Conservation (phyloP, 2,797 vertebrate species). For the Protosalanx chinensis region DNA sequence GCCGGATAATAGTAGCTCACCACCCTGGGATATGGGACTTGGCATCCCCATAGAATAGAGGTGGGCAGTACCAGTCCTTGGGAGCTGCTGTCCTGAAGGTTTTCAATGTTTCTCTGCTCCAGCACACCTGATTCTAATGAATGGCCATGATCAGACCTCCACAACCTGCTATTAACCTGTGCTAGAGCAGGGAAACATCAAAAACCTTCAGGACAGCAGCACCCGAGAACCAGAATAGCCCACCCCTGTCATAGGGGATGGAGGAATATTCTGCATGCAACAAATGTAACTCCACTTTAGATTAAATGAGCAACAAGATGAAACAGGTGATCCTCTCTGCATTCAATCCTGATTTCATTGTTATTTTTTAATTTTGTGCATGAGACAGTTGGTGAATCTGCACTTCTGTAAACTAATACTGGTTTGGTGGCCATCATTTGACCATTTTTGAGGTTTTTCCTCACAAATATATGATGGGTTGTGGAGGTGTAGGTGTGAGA, state of each 20-base stretch:
- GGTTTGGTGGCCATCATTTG: too few species aligned
- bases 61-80: too few species aligned
- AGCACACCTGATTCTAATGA: too few species aligned
- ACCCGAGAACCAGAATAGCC: too few species aligned
- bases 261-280: constrained; percentile 17
- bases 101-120: too few species aligned
- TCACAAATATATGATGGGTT: background rate
- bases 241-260: background rate
- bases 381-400: background rate
- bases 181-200: too few species aligned
- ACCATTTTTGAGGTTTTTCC: background rate
- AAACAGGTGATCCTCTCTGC: constrained; percentile 13
- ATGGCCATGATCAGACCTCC: too few species aligned
- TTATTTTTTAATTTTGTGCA: background rate
- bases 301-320: constrained; percentile 29
- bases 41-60: background rate
- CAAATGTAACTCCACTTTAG: constrained; percentile 17
- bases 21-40: background rate
- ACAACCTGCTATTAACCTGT: too few species aligned
- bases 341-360: background rate
- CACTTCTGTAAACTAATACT: background rate
- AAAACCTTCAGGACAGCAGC: too few species aligned
- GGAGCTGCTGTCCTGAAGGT: too few species aligned
- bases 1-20: background rate
- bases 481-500: background rate